phyloP scores from a whole-genome alignment of 2,797 vertebrate species.

The Xiphorhynchus erythropygius region DNA sequence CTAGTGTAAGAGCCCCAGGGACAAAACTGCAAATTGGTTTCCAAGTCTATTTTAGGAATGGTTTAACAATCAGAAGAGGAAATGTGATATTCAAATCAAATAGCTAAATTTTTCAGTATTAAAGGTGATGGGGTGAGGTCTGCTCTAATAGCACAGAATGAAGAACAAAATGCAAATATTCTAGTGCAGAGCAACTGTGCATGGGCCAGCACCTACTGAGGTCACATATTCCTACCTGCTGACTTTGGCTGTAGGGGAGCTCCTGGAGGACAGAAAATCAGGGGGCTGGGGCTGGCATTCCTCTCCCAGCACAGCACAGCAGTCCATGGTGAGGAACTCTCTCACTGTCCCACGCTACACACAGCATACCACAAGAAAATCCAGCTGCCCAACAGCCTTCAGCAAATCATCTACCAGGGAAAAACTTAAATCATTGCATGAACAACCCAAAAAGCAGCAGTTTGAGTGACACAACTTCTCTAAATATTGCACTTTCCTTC shows the following conservation, averaged over 20 bases:
- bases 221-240: neutral
- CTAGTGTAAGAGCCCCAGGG: slow-evolving; percentile 1
- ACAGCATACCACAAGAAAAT: neutral
- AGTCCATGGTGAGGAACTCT: rapidly evolving
- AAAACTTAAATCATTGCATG: rapidly evolving
- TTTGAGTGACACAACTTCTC: neutral
- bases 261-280: neutral
- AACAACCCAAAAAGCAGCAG: neutral
- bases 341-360: neutral
- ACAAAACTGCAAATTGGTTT: slow-evolving; percentile 51
- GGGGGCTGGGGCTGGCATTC: neutral
- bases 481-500: neutral
- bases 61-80: neutral
- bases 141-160: neutral
- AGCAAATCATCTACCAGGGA: neutral
- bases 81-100: slow-evolving; percentile 28
- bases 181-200: neutral
- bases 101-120: neutral
- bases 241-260: neutral
- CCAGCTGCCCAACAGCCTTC: neutral
- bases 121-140: neutral
- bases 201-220: neutral
- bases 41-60: slow-evolving; percentile 1
- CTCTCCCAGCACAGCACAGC: neutral
- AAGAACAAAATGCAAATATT: neutral